Conservation (phyloP, 2,797 vertebrate genomes). For the Rhynchonycteris naso region DNA sequence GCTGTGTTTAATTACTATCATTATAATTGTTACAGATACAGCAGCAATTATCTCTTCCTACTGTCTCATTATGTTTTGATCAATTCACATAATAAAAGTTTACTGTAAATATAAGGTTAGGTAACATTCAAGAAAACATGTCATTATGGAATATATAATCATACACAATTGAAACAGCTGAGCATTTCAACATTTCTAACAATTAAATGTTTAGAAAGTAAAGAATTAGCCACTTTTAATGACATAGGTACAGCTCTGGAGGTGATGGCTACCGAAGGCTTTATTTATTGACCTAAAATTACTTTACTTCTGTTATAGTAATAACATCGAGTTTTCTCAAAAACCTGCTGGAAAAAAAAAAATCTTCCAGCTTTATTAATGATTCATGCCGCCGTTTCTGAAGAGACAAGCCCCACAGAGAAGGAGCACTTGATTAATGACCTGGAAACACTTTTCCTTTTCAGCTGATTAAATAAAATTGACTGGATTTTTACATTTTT, state of each 20-base stretch:
- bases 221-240: slow-evolving; percentile 80
- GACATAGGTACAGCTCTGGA: slow-evolving; percentile 73
- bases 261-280: slow-evolving; percentile 78
- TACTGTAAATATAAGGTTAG: slow-evolving; percentile 89
- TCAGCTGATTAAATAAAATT: slow-evolving; percentile 99
- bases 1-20: slow-evolving; percentile 87
- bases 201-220: slow-evolving; percentile 83
- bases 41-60: slow-evolving; percentile 87
- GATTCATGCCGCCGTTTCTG: slow-evolving; percentile 91
- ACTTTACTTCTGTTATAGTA: slow-evolving; percentile 88
- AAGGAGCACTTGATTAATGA: slow-evolving; percentile 95
- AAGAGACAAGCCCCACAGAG: slow-evolving; percentile 92
- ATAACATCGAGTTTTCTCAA: slow-evolving; percentile 87
- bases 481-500: slow-evolving; percentile 97
- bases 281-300: slow-evolving; percentile 88
- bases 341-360: slow-evolving; percentile 88
- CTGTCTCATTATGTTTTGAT: slow-evolving; percentile 89
- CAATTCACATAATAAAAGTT: slow-evolving; percentile 88
- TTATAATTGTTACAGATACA: slow-evolving; percentile 87
- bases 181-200: slow-evolving; percentile 80
- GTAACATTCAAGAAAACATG: slow-evolving; percentile 87
- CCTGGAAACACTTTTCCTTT: slow-evolving; percentile 96
- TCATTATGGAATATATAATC: slow-evolving; percentile 88
- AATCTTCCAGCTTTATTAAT: slow-evolving; percentile 90
- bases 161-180: slow-evolving; percentile 83